Evolutionary conservation across 2,113 vertebrate species (phyloP), one percentile per base, ranked within the genome.

Genomic region (Cephalophus harveyi): DNA sequence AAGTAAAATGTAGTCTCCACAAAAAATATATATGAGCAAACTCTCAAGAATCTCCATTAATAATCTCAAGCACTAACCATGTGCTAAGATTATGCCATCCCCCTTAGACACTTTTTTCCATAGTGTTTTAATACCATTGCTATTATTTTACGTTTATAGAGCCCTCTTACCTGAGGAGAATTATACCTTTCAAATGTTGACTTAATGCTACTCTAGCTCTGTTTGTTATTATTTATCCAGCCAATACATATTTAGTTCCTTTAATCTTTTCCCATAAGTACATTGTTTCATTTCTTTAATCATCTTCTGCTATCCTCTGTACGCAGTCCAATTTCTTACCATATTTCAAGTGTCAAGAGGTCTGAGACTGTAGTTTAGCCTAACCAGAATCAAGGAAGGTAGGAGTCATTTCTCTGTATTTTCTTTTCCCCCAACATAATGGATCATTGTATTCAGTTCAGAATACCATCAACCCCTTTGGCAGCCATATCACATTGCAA

Each of bases 191-290:
- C 78, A 83, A 57, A 89, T 89, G 23, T 71, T 97, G 60, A 83
- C 40, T 78, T 79, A 71, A 28, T 97, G 64, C 50, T 87, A 2
- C 33, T 16, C 17, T 78, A 36, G 23, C 48, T 78, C 40, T 59
- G 14, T 85, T 86, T 96, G 85, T 95, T 52, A 96, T 79, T 87
- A 25, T 59, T 91, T 85, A 43, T 92, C 76, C 62, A 85, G 25
- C 5, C 46, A 91, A 64, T 86, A 43, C 48, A 52, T 55, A 79
- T 60, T 93, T 94, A 94, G 10, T 71, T 94, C 17, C 33, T 78
- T 96, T 97, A 27, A 74, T 97, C 76, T 97, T 97, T 87, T 28
- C 71, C 79, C 17, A 46, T 91, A 55, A 97, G 50, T 60, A 30
- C 5, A 87, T 79, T 76, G 8, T 94, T 62, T 40, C n/a, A 74